Evolutionary conservation across 1,140 invertebrate species (phyloP), one percentile per base, ranked within the genome.

Genomic region (Nymphalis io): DNA sequence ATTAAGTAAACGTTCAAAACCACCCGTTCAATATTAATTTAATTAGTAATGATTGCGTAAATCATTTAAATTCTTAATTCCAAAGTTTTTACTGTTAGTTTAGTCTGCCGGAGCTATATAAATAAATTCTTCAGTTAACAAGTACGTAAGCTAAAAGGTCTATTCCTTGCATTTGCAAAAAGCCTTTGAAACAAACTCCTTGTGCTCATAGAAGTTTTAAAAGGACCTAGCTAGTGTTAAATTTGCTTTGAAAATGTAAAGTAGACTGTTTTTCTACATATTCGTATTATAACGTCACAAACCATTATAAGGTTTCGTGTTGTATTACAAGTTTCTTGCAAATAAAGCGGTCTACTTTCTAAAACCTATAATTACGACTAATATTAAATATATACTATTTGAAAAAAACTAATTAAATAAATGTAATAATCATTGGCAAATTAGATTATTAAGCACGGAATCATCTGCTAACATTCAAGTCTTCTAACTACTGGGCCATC

Each of bases 91-190:
- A 8, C 27, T n/a, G 15, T 42, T 42, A 42, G 12, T n/a, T n/a
- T n/a, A 42, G 12, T 42, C 12, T 42, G 15, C 12, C 40, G 40
- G 40, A 1, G 13, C 15, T 51, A 18, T 18, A 51, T 51, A 51
- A 51, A 51, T 51, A 51, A 51, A 51, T 21, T 16, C 18, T 51
- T n/a, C 20, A 51, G 46, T 20, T 42, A 51, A 51, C 46, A 51
- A 51, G 46, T 20, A 51, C 46, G 46, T 51, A 20, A 51, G 46
- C 46, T 51, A 51, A 18, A 51, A 51, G 46, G 46, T 51, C 46
- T 13, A 44, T 13, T 20, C 18, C 46, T 51, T 51, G 46, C 46
- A 46, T 15, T 46, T n/a, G 16, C 46, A 51, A 51, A 51, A 51
- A 51, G 46, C 46, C 18, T 51, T 51, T 51, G 46, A 51, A 51